Evolutionary conservation across 2,113 vertebrate species (phyloP).

Genomic region (Chiloscyllium plagiosum): DNA sequence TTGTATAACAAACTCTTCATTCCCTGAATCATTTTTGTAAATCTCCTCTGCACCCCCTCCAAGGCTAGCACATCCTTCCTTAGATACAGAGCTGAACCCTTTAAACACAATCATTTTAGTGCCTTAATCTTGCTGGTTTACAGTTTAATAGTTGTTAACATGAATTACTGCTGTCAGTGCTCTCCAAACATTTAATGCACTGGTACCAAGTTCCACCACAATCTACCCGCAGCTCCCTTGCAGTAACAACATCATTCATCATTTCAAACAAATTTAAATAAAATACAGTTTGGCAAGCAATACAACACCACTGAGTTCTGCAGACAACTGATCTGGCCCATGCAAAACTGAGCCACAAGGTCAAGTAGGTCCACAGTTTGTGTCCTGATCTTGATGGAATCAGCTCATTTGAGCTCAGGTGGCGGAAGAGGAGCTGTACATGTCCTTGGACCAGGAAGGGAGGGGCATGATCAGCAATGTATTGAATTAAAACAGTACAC

Average conservation of each 20-base stretch:
- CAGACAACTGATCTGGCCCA: not conserved
- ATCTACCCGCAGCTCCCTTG: too few species aligned
- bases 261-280: not conserved
- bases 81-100: too few species aligned
- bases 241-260: not conserved
- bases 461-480: not conserved
- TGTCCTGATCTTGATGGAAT: not conserved
- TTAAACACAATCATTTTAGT: not conserved
- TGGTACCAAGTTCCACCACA: not conserved
- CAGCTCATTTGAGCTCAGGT: not conserved
- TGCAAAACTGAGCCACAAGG: not conserved
- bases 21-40: too few species aligned
- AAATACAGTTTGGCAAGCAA: not conserved
- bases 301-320: not conserved
- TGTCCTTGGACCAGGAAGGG: not conserved
- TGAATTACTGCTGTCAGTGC: not conserved
- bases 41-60: too few species aligned
- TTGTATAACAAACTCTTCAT: too few species aligned
- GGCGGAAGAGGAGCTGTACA: not conserved
- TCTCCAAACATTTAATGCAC: not conserved
- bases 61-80: too few species aligned
- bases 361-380: not conserved
- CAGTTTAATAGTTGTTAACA: not conserved
- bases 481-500: not conserved
- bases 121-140: not conserved